Conservation (phyloP, 1,140 invertebrate genomes). For the Araneus ventricosus region DNA sequence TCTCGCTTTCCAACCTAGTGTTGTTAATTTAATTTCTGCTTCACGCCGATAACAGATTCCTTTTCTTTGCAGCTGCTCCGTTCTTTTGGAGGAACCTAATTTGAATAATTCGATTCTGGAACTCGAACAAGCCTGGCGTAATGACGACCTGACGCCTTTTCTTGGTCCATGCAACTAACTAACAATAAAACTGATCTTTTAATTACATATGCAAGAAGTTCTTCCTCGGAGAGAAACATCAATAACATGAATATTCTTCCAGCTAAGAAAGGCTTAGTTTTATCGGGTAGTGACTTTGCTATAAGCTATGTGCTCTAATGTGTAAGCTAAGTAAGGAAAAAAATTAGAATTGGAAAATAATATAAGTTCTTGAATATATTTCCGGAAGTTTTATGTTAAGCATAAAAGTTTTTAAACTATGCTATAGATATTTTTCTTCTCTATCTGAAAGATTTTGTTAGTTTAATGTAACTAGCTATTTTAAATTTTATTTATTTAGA, state of each 20-base stretch:
- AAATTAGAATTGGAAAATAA: too few relatives aligned
- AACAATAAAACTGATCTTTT: slow-evolving; percentile 34
- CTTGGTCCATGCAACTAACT: not conserved
- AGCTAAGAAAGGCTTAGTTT: not conserved
- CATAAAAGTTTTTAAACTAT: too few relatives aligned
- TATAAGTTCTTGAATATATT: too few relatives aligned
- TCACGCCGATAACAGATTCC: not conserved
- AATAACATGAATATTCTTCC: slow-evolving; percentile 13
- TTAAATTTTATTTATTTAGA: too few relatives aligned
- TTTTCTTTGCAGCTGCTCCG: not conserved
- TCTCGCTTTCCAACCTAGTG: not conserved
- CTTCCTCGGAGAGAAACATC: not conserved
- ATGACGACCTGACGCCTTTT: slow-evolving; percentile 14
- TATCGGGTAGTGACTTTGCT: too few relatives aligned
- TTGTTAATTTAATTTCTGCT: slow-evolving; percentile 33
- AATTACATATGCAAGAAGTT: not conserved
- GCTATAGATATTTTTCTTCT: too few relatives aligned
- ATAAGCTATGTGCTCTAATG: too few relatives aligned
- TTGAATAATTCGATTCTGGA: slow-evolving; percentile 40
- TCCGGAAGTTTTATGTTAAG: too few relatives aligned
- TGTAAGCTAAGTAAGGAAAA: too few relatives aligned
- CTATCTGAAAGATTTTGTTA: too few relatives aligned
- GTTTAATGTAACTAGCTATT: too few relatives aligned
- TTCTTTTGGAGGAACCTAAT: not conserved
- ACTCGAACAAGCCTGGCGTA: slow-evolving; percentile 3